Evolutionary conservation across 1,140 invertebrate species (phyloP).

Genomic region (Hypsibius dujardini): DNA sequence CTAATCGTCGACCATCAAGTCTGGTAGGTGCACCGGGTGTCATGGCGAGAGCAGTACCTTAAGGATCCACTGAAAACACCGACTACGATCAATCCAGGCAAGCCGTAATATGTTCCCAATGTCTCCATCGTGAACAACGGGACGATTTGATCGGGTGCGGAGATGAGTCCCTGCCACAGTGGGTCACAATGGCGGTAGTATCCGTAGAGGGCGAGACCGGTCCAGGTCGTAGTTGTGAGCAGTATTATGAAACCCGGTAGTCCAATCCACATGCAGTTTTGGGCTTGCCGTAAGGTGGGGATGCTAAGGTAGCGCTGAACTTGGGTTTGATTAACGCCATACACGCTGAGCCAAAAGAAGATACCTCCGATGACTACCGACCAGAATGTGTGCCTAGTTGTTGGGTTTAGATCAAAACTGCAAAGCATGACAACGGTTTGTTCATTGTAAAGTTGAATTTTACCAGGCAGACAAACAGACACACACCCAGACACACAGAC

Average conservation of each 20-base stretch:
- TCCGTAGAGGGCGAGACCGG: constrained; percentile 61
- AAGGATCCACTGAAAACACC: constrained; percentile 66
- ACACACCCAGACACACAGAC: too few species aligned
- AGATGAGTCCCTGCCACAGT: constrained; percentile 34
- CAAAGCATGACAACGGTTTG: background rate
- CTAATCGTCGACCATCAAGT: background rate
- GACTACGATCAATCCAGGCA: constrained; percentile 72
- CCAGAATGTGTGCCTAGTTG: constrained; percentile 70
- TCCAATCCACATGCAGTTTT: constrained; percentile 50
- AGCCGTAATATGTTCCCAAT: constrained; percentile 45
- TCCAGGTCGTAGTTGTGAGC: constrained; percentile 52
- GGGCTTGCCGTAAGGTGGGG: constrained; percentile 47
- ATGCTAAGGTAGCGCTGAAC: constrained; percentile 76
- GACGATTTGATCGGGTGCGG: constrained; percentile 45
- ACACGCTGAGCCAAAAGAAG: constrained; percentile 76
- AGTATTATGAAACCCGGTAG: constrained; percentile 46
- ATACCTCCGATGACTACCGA: constrained; percentile 72
- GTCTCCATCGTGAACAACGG: constrained; percentile 59
- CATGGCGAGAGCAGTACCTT: constrained; percentile 36
- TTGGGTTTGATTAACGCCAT: constrained; percentile 78
- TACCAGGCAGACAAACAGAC: too few species aligned
- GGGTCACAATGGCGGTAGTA: constrained; percentile 67
- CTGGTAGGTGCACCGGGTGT: constrained; percentile 15
- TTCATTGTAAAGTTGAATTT: too few species aligned
- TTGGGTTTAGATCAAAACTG: constrained; percentile 56